These are phyloP conservation scores for Tamias sibiricus DNA, from an alignment of 2,113 vertebrate species.

Conservation along the genomic window DNA sequence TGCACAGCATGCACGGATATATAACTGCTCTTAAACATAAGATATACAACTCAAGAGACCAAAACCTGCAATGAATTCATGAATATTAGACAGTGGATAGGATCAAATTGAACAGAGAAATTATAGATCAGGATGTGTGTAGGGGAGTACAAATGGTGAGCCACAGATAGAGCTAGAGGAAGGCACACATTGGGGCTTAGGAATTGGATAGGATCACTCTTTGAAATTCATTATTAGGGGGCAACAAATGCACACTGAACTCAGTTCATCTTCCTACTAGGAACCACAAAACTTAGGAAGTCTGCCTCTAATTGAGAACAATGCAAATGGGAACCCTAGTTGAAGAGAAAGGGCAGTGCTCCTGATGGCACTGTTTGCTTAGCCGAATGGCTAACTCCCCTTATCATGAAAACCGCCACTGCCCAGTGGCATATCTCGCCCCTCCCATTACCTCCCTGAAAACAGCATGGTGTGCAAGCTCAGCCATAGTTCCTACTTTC, in stretches of 20 bases:
- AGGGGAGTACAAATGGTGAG: background rate
- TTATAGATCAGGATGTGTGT: background rate
- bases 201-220: background rate
- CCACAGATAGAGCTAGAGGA: background rate
- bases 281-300: background rate
- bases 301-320: background rate
- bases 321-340: background rate
- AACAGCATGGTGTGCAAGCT: background rate
- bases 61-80: background rate
- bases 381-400: background rate
- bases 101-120: background rate
- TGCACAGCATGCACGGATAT: background rate
- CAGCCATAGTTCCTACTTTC: background rate
- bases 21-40: background rate
- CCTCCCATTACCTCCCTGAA: background rate
- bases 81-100: background rate
- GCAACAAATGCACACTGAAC: background rate
- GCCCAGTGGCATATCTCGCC: background rate
- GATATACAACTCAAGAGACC: background rate
- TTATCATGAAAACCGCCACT: background rate
- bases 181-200: background rate
- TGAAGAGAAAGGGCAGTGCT: background rate
- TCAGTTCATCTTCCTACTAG: background rate
- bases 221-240: background rate
- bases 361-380: background rate